Conservation (phyloP, 1,140 invertebrate species). For the Nasonia vitripennis region DNA sequence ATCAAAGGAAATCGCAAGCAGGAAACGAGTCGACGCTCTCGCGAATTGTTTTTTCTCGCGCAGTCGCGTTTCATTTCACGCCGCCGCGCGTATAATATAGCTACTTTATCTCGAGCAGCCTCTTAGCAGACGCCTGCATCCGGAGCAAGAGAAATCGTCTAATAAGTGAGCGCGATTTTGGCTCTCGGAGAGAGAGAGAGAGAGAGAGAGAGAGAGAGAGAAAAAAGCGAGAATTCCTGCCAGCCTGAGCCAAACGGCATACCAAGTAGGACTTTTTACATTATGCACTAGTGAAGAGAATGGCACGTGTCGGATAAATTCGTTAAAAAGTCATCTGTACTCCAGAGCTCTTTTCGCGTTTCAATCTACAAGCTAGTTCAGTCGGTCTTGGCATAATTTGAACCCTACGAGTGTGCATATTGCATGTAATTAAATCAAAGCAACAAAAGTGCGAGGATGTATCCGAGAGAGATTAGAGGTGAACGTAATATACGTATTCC, state of each 20-base stretch:
- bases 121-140: background rate
- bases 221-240: background rate
- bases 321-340: background rate
- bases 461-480: background rate
- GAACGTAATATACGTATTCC: background rate
- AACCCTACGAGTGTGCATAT: too few relatives aligned
- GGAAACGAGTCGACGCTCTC: background rate
- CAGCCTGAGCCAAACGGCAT: background rate
- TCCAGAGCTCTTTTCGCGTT: background rate
- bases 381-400: too few relatives aligned
- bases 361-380: too few relatives aligned
- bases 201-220: background rate
- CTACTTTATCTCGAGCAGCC: background rate
- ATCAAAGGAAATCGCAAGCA: conserved; percentile 17
- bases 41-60: background rate
- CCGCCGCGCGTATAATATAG: background rate
- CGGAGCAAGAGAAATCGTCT: conserved; percentile 4
- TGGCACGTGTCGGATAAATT: background rate
- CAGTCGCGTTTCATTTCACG: background rate
- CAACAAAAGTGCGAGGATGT: too few relatives aligned
- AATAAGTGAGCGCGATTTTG: background rate
- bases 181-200: background rate
- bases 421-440: too few relatives aligned
- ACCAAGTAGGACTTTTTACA: background rate
- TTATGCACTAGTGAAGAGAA: background rate